Evolutionary conservation across 37 sponge, comb jelly and placozoan species (phyloP), one percentile per base, ranked within the genome.

Genomic region (Halichondria panicea): DNA sequence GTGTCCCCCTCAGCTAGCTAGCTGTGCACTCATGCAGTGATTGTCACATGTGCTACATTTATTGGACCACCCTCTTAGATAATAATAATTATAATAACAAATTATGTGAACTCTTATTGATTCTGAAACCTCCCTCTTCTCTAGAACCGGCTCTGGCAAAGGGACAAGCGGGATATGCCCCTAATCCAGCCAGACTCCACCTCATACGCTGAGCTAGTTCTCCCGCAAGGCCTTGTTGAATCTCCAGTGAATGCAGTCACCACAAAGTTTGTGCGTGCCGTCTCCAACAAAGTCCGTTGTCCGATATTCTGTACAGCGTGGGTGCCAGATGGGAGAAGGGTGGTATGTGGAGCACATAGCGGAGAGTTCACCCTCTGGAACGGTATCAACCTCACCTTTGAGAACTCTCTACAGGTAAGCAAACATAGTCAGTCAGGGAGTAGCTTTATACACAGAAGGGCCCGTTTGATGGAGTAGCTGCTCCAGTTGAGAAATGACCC

Each of bases 361-460:
- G 99, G 99, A 0, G 99, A 98, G 60, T 92, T 95, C 68, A 92
- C 95, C 0, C 87, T 98, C 13, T 98, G 99, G 99, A 98, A 95
- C 70, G 95, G 91, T 32, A 71, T 98, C 35, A 93, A 85, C 50
- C 92, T 98, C 81, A 89, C 84, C 70, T 95, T 92, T 75, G 99
- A 98, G 66, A 84, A 95, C 11, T 85, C 93, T 6, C 59, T 98
- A 38, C 93, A 95, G 82, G 97, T 97, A 35, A 19, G 56, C 41
- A n/a, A 9, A 32, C 65, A 28, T 32, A 31, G 36, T 36, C 5
- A 28, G 57, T 9, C n/a, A 56, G 27, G 11, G 5, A n/a, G n/a
- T n/a, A n/a, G n/a, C n/a, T n/a, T n/a, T n/a, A n/a, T n/a, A n/a
- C n/a, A n/a, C n/a, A n/a, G n/a, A n/a, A n/a, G n/a, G n/a, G n/a